Conservation (phyloP, 2,113 vertebrate species). For the Acrocephalus kingi region DNA sequence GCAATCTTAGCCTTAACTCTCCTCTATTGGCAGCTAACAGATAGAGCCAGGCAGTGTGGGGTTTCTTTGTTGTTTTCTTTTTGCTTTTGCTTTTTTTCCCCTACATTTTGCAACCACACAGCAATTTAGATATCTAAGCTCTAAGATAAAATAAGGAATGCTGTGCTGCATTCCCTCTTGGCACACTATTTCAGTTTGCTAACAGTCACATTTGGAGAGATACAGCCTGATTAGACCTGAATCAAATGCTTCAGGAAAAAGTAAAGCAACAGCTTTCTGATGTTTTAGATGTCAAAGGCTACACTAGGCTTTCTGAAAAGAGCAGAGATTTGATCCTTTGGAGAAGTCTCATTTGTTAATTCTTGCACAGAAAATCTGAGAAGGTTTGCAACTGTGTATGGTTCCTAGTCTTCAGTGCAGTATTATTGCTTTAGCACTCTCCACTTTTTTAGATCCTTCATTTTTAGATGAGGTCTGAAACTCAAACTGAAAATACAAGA, state of each 20-base stretch:
- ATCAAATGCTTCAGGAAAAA: neutral
- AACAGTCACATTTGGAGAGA: neutral
- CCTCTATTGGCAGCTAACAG: neutral
- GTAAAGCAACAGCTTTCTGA: neutral
- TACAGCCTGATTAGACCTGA: neutral
- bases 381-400: neutral
- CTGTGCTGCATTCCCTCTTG: neutral
- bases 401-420: neutral
- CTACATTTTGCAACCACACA: neutral
- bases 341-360: neutral
- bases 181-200: neutral
- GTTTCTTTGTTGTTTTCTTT: neutral
- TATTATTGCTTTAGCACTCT: neutral
- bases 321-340: neutral
- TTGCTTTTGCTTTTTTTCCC: neutral
- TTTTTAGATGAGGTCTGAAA: neutral
- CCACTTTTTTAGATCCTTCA: neutral
- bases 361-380: neutral
- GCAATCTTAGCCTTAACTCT: neutral
- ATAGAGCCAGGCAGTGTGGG: neutral
- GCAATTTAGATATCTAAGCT: conserved; percentile 34
- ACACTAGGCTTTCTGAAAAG: neutral
- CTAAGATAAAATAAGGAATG: conserved; percentile 20
- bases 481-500: neutral
- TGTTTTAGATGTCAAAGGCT: neutral